A percentile compares a stretch with the other conserved stretches of the same genome.
Evolutionary conservation across 2,888 invertebrate species (phyloP).

Genomic region (Fragum whitleyi): DNA sequence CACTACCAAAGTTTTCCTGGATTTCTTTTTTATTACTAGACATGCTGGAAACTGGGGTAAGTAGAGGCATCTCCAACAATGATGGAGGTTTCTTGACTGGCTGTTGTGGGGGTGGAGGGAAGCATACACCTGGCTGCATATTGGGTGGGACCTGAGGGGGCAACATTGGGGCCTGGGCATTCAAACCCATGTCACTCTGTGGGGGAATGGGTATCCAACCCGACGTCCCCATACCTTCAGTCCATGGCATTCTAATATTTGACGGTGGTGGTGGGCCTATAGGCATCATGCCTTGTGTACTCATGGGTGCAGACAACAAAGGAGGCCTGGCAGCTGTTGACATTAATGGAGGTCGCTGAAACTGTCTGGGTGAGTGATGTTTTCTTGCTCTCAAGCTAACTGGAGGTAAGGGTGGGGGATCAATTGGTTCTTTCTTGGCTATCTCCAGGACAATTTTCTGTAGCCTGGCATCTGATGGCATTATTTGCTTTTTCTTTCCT

Average conservation of each 20-base stretch:
- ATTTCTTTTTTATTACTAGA: no score
- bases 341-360: slow-evolving; percentile 25
- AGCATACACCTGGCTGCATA: slow-evolving; percentile 37
- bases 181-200: not conserved
- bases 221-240: slow-evolving; percentile 9
- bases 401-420: slow-evolving; percentile 44
- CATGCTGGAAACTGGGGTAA: not conserved
- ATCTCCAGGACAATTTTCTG: slow-evolving; percentile 55
- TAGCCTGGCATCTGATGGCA: slow-evolving; percentile 53
- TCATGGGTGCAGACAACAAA: slow-evolving; percentile 21
- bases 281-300: slow-evolving; percentile 10
- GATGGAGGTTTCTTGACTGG: slow-evolving; percentile 1
- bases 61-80: not conserved
- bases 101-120: slow-evolving; percentile 23
- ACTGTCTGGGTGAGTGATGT: slow-evolving; percentile 17
- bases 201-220: slow-evolving; percentile 36
- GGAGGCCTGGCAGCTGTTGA: slow-evolving; percentile 1
- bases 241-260: not conserved
- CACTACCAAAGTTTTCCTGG: not conserved
- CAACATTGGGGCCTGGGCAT: slow-evolving; percentile 28
- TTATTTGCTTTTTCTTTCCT: slow-evolving; percentile 39
- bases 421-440: slow-evolving; percentile 54
- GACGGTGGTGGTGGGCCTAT: slow-evolving; percentile 3
- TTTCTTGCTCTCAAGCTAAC: not conserved
- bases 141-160: slow-evolving; percentile 41